A percentile compares a stretch with the other conserved stretches of the same genome.
phyloP scores from a whole-genome alignment of 1,140 invertebrate species.

The Limonius californicus region DNA sequence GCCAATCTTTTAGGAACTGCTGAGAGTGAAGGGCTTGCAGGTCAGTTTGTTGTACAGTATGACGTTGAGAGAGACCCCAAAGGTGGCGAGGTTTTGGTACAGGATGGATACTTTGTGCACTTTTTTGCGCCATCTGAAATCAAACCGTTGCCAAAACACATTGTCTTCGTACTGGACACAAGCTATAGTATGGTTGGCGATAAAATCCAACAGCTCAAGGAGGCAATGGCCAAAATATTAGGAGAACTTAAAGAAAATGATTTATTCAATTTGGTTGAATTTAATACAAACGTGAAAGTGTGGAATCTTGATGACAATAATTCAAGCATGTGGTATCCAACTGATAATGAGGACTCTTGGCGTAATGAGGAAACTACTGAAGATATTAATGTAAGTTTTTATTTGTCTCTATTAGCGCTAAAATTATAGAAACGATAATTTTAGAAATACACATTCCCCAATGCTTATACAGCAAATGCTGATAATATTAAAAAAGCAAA shows the following conservation, averaged over 20 bases:
- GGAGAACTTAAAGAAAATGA: conserved; percentile 58
- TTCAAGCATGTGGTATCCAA: conserved; percentile 3
- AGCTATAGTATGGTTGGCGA: conserved; percentile 63
- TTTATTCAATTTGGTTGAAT: conserved; percentile 64
- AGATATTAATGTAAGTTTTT: not conserved
- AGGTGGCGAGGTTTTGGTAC: conserved; percentile 51
- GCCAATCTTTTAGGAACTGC: conserved; percentile 32
- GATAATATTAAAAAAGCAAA: conserved; percentile 13
- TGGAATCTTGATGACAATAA: conserved; percentile 28
- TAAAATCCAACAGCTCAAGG: conserved; percentile 59
- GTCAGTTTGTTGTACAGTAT: conserved; percentile 63
- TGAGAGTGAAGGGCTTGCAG: conserved; percentile 51
- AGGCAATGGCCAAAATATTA: conserved; percentile 65
- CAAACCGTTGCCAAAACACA: conserved; percentile 59
- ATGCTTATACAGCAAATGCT: not conserved
- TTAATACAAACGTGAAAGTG: conserved; percentile 53
- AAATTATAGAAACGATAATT: too few species aligned
- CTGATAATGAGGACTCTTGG: not conserved
- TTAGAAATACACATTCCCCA: not conserved
- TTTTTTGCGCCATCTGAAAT: conserved; percentile 60
- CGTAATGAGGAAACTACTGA: not conserved
- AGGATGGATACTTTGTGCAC: conserved; percentile 53
- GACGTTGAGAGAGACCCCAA: conserved; percentile 53
- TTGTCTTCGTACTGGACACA: conserved; percentile 65
- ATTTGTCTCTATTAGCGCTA: not conserved